Conservation (phyloP, 2,888 invertebrate genomes). For the Pheosia gnoma region DNA sequence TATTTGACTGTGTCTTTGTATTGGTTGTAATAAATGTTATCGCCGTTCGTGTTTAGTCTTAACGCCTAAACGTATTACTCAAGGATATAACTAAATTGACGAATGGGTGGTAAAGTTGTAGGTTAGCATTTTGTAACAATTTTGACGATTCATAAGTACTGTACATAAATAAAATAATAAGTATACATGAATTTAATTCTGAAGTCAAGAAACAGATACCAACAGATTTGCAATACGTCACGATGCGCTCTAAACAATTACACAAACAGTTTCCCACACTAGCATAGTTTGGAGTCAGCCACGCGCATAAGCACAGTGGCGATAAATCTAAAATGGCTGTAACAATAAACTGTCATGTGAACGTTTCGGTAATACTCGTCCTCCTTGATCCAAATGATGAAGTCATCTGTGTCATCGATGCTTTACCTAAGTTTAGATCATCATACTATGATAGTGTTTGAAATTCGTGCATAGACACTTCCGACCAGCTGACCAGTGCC, state of each 20-base stretch:
- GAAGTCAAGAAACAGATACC: not conserved
- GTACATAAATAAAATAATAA: too few species aligned
- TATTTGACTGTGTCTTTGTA: not conserved
- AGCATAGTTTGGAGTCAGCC: not conserved
- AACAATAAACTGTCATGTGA: slow-evolving; percentile 38
- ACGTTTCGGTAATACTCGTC: slow-evolving; percentile 20
- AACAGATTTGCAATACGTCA: slow-evolving; percentile 3
- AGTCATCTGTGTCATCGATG: not conserved
- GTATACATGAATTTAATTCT: not conserved
- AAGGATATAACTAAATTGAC: too few species aligned
- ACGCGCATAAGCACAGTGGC: not conserved
- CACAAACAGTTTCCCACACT: slow-evolving; percentile 3
- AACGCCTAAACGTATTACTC: not conserved
- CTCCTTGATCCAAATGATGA: slow-evolving; percentile 28
- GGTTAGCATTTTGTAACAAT: too few species aligned
- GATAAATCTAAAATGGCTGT: slow-evolving; percentile 11
- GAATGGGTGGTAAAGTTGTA: too few species aligned
- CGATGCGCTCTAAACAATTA: slow-evolving; percentile 12
- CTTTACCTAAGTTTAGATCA: not conserved
- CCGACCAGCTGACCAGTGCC: too few species aligned
- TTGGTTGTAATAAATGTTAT: not conserved
- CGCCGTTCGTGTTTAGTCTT: too few species aligned
- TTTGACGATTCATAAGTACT: too few species aligned
- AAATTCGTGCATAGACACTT: not conserved
- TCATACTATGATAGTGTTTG: not conserved